Percentiles rank a stretch among this genome's conserved stretches.
Conservation (phyloP, 2,797 vertebrate species). For the Morus bassanus region DNA sequence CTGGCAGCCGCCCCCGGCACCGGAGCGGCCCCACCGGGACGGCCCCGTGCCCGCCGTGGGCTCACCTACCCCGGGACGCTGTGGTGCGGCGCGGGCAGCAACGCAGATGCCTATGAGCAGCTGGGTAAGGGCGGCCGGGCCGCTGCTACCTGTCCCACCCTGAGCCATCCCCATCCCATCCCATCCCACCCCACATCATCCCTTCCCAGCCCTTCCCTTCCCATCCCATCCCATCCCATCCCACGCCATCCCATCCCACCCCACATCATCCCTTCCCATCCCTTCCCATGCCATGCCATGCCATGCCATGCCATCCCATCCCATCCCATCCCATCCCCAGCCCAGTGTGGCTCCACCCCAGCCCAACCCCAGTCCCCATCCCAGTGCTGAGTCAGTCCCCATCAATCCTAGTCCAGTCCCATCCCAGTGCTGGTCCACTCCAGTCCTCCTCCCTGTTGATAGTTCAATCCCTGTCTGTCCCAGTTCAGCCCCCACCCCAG, state of each 20-base stretch:
- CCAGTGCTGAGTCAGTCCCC: background rate
- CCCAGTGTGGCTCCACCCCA: background rate
- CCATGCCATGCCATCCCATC: no score
- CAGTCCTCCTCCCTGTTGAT: accelerated
- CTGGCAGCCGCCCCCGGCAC: background rate
- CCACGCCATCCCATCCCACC: no score
- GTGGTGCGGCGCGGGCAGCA: conserved; percentile 87
- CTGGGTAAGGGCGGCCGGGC: conserved; percentile 69
- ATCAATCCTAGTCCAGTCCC: background rate
- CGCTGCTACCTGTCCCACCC: no score
- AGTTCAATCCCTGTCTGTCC: background rate
- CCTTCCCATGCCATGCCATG: no score
- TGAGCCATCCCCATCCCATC: no score
- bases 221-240: no score
- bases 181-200: no score
- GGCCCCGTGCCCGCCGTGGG: conserved; percentile 72
- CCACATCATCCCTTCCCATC: no score
- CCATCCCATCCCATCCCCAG: background rate
- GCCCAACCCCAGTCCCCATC: background rate
- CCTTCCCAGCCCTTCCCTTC: no score
- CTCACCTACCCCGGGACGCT: conserved; percentile 87
- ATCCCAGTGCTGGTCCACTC: background rate
- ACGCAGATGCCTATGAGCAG: conserved; percentile 79
- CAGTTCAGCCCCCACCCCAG: background rate
- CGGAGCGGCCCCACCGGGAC: background rate